Evolutionary conservation across 2,888 invertebrate species (phyloP), one percentile per base, ranked within the genome.

Genomic region (Dolomedes plantarius): DNA sequence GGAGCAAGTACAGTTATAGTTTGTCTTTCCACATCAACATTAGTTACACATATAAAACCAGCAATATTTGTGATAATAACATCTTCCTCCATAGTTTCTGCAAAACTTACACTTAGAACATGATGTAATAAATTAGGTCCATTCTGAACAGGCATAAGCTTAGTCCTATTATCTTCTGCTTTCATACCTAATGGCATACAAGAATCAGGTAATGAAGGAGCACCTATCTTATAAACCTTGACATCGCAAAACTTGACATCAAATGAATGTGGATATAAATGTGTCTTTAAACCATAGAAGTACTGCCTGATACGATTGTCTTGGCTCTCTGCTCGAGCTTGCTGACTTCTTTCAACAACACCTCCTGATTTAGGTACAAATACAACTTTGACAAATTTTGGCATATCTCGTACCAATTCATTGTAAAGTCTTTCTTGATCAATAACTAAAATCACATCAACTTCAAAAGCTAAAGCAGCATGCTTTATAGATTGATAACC

Each of bases 131-230:
- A 93, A 65, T 87, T 81, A 27, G 31, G 62, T 6, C 95, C 94
- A 0, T 97, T 95, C 85, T 94, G 93, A 46, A 97, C 94, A 0
- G 94, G 92, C 36, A 98, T 97, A 75, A 98, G 93, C 92, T 97
- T 97, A 0, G 97, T 97, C 80, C 91, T 90, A 91, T 96, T 97
- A 92, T 98, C 98, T 90, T 96, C 96, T 0, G 94, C 92, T 90
- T 96, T 96, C 97, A 98, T 98, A 72, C 98, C 99, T 82, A 98
- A 93, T 0, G 99, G 99, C 94, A 99, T 95, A 91, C 98, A 98
- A 1, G 98, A 98, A 90, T 96, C 97, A 0, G 99, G 98, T 80
- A 99, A 92, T 0, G 95, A 94, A 0, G 97, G 97, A 0, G 98
- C 97, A 13, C 98, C 98, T 90, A 98, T 96, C 94, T 98, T 98